Conservation (phyloP, 2,113 vertebrate genomes). For the Hystrix brachyura region DNA sequence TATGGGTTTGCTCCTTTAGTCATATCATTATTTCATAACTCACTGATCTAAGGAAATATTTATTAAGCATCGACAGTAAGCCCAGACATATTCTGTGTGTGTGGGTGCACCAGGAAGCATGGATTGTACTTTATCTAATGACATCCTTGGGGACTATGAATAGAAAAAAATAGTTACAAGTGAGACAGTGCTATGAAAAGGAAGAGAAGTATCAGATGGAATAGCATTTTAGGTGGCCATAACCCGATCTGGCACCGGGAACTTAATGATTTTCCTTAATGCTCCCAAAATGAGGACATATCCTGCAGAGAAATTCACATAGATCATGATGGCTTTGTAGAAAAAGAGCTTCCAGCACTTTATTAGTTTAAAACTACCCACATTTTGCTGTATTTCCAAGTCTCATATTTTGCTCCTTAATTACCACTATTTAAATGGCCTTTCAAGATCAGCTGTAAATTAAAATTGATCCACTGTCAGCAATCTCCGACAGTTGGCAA, state of each 20-base stretch:
- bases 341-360: conserved; percentile 46
- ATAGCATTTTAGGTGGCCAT: neutral
- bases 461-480: conserved; percentile 83
- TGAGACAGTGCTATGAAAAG: neutral
- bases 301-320: neutral
- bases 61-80: neutral
- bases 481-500: conserved; percentile 63
- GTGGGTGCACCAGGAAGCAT: too few relatives aligned
- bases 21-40: neutral
- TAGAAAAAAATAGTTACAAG: neutral
- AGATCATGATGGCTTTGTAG: conserved; percentile 21
- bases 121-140: neutral
- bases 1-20: neutral
- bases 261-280: neutral
- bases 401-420: conserved; percentile 80
- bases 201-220: neutral
- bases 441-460: conserved; percentile 80
- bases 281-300: neutral
- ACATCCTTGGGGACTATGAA: neutral
- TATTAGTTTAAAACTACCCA: conserved; percentile 67
- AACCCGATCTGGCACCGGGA: neutral
- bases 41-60: neutral
- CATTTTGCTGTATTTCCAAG: conserved; percentile 78
- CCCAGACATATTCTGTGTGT: rapidly evolving
- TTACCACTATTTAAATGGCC: conserved; percentile 79